These are phyloP conservation scores for Choloepus didactylus DNA, from an alignment of 2,797 vertebrate genomes.

Conservation along the genomic window DNA sequence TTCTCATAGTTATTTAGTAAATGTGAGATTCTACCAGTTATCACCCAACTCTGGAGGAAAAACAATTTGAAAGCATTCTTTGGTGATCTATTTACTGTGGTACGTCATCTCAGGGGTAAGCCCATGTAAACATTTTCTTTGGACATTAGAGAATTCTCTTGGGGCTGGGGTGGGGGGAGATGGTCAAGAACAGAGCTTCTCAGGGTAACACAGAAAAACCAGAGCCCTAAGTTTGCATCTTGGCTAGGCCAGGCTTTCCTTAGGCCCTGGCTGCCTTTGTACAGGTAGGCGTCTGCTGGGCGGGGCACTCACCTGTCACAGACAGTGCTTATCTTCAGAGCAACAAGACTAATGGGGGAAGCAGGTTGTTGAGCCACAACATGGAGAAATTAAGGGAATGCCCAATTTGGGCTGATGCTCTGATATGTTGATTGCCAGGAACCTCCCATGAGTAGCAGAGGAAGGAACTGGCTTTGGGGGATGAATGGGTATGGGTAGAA, in stretches of 20 bases:
- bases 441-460: background rate
- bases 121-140: background rate
- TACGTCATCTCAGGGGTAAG: background rate
- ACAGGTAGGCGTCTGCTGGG: background rate
- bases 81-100: background rate
- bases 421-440: background rate
- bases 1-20: background rate
- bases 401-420: background rate
- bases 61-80: background rate
- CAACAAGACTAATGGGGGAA: background rate
- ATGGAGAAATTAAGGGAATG: background rate
- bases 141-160: background rate
- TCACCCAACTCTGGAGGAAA: background rate
- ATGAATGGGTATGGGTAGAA: background rate
- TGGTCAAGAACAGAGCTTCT: background rate
- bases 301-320: background rate
- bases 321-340: background rate
- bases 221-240: background rate
- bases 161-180: background rate
- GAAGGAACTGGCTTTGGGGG: background rate
- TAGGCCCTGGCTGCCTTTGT: accelerated
- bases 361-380: background rate
- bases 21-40: background rate
- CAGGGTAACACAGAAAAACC: background rate
- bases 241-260: background rate